Evolutionary conservation across 2,113 vertebrate genomes (phyloP).

Genomic region (Cricetomys ansorgei): DNA sequence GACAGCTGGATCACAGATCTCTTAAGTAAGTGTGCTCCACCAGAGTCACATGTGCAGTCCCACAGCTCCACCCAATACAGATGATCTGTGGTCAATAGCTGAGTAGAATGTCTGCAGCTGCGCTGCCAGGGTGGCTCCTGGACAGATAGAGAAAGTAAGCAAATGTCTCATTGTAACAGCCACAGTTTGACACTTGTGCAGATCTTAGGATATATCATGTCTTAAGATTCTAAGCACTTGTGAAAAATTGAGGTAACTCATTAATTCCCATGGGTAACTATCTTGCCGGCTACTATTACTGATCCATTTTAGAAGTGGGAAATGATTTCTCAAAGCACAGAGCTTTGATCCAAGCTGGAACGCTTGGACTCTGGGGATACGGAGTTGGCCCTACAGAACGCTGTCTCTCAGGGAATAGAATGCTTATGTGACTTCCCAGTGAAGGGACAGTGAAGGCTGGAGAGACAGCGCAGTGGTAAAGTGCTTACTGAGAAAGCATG

Average conservation of each 20-base stretch:
- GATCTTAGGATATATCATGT: not conserved
- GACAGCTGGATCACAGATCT: too few species aligned
- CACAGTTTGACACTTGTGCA: rapidly evolving
- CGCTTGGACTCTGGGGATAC: not conserved
- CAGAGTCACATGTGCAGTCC: too few species aligned
- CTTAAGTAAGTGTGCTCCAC: rapidly evolving
- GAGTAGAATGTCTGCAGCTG: rapidly evolving
- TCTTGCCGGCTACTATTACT: not conserved
- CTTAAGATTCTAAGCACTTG: not conserved
- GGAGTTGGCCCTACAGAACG: not conserved
- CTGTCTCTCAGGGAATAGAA: not conserved
- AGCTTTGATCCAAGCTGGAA: too few species aligned
- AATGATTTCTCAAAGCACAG: not conserved
- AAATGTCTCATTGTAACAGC: not conserved
- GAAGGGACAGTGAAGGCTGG: not conserved
- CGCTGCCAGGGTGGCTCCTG: not conserved
- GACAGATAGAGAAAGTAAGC: not conserved
- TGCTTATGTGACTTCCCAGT: not conserved
- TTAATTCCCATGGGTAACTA: not conserved
- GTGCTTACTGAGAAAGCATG: not conserved
- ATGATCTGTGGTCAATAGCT: too few species aligned
- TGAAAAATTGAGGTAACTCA: not conserved
- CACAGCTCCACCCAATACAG: rapidly evolving
- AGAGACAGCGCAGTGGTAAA: not conserved
- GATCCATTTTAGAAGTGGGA: not conserved